Evolutionary conservation across 2,113 vertebrate species (phyloP).

Genomic region (Cyphomyrus discorhynchus): DNA sequence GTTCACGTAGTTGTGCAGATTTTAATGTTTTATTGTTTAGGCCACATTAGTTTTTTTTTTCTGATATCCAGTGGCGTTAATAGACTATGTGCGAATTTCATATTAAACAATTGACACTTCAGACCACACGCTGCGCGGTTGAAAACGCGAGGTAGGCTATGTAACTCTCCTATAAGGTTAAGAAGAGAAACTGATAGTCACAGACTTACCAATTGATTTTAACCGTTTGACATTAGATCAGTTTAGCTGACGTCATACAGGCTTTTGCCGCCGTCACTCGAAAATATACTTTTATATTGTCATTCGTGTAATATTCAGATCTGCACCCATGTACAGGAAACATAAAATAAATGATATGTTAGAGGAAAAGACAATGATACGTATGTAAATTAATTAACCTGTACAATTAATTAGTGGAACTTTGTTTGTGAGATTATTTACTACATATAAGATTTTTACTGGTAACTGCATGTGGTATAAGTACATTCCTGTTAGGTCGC

Average conservation of each 20-base stretch:
- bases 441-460: background rate
- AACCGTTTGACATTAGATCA: background rate
- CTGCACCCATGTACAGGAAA: background rate
- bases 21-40: background rate
- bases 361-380: background rate
- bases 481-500: background rate
- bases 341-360: background rate
- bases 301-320: background rate
- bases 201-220: background rate
- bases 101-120: background rate
- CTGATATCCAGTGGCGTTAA: background rate
- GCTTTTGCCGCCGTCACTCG: background rate
- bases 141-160: background rate
- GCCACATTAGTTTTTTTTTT: background rate
- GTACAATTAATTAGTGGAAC: background rate
- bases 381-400: background rate
- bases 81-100: background rate
- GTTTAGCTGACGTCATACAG: background rate
- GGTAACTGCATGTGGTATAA: background rate
- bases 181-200: background rate
- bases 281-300: background rate
- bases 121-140: background rate
- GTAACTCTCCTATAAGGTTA: background rate
- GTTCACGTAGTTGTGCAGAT: background rate
- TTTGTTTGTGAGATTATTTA: background rate